Base-by-base conservation (phyloP, 2,797 vertebrate genomes). In the Galagoides demidoff region DNA sequence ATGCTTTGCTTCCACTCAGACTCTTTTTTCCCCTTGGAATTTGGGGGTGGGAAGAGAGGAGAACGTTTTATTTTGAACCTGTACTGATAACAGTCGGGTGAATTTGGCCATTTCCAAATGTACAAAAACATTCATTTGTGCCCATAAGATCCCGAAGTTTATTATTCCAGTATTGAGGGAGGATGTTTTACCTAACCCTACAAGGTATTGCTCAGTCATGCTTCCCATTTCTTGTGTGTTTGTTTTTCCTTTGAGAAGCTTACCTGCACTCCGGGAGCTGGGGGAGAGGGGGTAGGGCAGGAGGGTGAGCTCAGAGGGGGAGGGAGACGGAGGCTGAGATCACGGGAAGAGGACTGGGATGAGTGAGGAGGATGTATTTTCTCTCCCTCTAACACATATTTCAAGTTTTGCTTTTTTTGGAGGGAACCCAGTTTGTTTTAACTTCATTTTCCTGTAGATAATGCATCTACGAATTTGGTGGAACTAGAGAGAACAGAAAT, bases 71-170 rank as follows among this genome's bases (percentile, higher is more conserved):
- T 2, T 0, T 93, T 89, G 89, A 94, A 96, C 85, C 96, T 93
- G 93, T 97, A 97, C 92, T 93, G 97, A 97, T 96, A 98, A 97
- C 82, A 95, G 93, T 93, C 71, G 92, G 95, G 91, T 97, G 94
- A 98, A 90, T 97, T 81, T 93, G 97, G 97, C 95, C 98, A 94
- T 97, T 97, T 96, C 96, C 90, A 96, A 96, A 98, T 93, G 94
- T 89, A 95, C 55, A 85, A 83, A 97, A 70, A 77, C 4, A 0
- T 83, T 92, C 83, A 45, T 97, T 95, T 97, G 96, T 96, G 71
- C 2, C 0, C 68, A 59, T 64, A 55, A 82, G 85, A 68, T 85
- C 57, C 31, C 81, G 95, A 83, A 85, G 45, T 20, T 82, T n/a
- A 90, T 90, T 86, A 31, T 83, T 71, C 57, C 64, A 78, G 49